Evolutionary conservation across 2,888 invertebrate species (phyloP).

Genomic region (Cyclophora punctaria): DNA sequence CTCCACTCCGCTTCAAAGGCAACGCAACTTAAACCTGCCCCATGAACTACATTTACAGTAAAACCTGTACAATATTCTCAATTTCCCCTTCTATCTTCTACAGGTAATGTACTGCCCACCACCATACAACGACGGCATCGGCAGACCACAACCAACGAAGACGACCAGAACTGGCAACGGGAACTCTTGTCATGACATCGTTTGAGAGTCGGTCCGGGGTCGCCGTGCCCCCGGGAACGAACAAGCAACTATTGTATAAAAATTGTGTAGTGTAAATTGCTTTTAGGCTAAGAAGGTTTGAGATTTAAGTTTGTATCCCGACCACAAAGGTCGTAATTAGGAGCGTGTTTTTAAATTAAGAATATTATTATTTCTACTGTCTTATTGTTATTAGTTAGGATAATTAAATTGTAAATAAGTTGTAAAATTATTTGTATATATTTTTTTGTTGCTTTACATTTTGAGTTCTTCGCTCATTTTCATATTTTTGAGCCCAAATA

Average conservation of each 20-base stretch:
- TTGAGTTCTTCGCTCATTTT: constrained; percentile 1
- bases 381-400: neutral
- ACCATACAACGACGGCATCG: constrained; percentile 48
- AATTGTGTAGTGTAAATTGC: constrained; percentile 5
- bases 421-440: constrained; percentile 7
- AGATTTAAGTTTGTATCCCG: neutral
- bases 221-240: constrained; percentile 40
- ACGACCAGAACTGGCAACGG: constrained; percentile 82
- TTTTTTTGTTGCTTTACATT: constrained; percentile 5
- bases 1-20: no score
- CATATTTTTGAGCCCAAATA: constrained; percentile 37
- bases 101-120: constrained; percentile 77
- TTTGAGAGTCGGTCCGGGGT: constrained; percentile 60
- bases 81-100: no score
- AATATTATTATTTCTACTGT: constrained; percentile 16
- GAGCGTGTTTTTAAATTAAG: neutral
- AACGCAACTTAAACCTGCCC: no score
- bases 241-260: constrained; percentile 53
- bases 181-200: constrained; percentile 76
- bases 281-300: neutral
- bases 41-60: no score
- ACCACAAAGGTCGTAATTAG: neutral
- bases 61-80: no score
- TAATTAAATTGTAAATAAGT: constrained; percentile 10
- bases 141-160: constrained; percentile 76